Base-by-base conservation (phyloP, 2,113 vertebrate species). In the Dicaeum eximium region DNA sequence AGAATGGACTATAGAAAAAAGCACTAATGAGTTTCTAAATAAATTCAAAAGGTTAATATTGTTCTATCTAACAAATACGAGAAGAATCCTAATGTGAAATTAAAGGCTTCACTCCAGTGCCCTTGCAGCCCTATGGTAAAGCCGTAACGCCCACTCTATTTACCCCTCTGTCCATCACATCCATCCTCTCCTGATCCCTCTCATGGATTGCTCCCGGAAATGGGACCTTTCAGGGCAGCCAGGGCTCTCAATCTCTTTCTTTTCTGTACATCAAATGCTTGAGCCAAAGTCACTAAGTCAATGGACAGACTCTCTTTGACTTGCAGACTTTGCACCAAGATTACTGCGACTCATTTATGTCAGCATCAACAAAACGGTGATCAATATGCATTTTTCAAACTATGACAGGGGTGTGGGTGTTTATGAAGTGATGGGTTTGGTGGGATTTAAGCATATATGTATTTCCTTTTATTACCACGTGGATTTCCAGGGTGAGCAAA, bases 41-140 rank as follows among this genome's bases (percentile, higher is more conserved):
- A 97, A 97, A 96, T 97, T 97, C 97, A 78, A 97, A 96, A 97
- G 96, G 96, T 97, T 96, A 95, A 96, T 94, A 97, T 97, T 97
- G 93, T 95, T 96, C 97, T 93, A 92, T 44, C 93, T 90, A 96
- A 95, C 93, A 95, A 97, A 96, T 94, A 97, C 3, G 9, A 90
- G 80, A 85, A 93, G 96, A 97, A 96, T 97, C 93, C 88, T 95
- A 83, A 97, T 97, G 95, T 35, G 82, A 91, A 93, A 94, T 96
- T 54, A 82, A 95, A 95, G 92, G 84, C 77, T 83, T 86, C 44
- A 30, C 86, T 93, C 90, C 72, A 64, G 4, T 66, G 88, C 60
- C 89, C 74, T 77, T 37, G 33, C 2, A 38, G 65, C 50, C 60
- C 1, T 2, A 11, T 11, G n/a, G 57, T 50, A 61, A 30, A 80